Conservation (phyloP, 2,888 invertebrate species). For the Cyclophora albipunctata region DNA sequence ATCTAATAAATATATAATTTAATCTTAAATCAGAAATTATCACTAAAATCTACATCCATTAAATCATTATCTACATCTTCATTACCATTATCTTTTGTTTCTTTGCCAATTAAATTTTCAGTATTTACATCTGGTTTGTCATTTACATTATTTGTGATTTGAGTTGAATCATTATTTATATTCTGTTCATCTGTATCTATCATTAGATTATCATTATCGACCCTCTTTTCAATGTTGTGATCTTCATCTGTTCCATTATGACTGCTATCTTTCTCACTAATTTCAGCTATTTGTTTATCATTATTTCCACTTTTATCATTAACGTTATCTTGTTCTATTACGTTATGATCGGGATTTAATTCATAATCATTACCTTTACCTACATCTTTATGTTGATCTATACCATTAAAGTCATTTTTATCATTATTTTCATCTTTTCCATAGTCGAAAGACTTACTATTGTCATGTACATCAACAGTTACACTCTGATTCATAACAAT, state of each 20-base stretch:
- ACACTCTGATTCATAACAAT: constrained; percentile 25
- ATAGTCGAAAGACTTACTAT: constrained; percentile 5
- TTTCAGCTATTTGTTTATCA: constrained; percentile 5
- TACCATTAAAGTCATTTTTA: background rate
- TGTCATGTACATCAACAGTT: constrained; percentile 23
- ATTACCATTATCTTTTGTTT: background rate
- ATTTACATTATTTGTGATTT: background rate
- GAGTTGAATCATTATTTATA: constrained; percentile 6
- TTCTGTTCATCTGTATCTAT: constrained; percentile 11
- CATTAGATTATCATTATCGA: background rate
- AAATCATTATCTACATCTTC: constrained; percentile 22
- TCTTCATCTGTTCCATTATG: constrained; percentile 4
- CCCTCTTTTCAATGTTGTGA: background rate
- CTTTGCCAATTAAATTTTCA: background rate
- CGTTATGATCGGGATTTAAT: background rate
- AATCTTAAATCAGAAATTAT: constrained; percentile 38
- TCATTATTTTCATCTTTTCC: constrained; percentile 4
- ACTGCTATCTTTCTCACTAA: background rate
- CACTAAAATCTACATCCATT: constrained; percentile 61
- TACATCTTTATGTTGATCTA: constrained; percentile 1
- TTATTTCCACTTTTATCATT: background rate
- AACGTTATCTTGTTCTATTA: background rate
- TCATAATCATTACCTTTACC: constrained; percentile 2
- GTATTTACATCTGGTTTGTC: background rate
- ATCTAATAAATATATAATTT: too few species aligned